phyloP scores from a whole-genome alignment of 2,113 vertebrate species.

The Chlorodrepanis virens region DNA sequence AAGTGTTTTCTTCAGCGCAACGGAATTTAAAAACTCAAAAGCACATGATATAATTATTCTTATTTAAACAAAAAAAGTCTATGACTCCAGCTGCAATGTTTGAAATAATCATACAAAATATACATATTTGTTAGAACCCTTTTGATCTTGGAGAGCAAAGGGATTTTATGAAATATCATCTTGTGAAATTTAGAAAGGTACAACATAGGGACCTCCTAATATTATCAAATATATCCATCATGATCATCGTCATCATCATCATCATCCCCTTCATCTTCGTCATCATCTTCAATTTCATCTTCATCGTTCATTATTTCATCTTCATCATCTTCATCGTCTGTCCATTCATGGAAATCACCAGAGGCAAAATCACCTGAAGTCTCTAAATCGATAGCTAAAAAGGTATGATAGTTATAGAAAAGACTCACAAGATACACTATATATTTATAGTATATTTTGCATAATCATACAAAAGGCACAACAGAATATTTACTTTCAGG shows the following conservation, averaged over 20 bases:
- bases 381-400: constrained; percentile 81
- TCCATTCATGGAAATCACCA: constrained; percentile 84
- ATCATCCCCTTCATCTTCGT: constrained; percentile 87
- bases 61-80: constrained; percentile 73
- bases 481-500: neutral
- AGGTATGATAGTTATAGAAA: neutral
- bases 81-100: constrained; percentile 72
- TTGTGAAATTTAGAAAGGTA: constrained; percentile 77
- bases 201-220: constrained; percentile 67
- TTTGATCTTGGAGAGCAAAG: constrained; percentile 78
- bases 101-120: constrained; percentile 88
- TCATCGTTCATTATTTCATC: constrained; percentile 81
- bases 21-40: constrained; percentile 73
- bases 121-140: constrained; percentile 82
- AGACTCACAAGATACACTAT: neutral
- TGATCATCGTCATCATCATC: constrained; percentile 84
- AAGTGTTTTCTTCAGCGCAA: constrained; percentile 64
- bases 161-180: constrained; percentile 76
- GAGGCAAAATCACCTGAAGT: constrained; percentile 93
- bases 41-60: constrained; percentile 64
- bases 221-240: constrained; percentile 85
- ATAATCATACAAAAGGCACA: neutral
- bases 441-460: neutral
- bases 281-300: constrained; percentile 84
- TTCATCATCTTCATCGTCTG: constrained; percentile 79